A percentile compares a stretch with the other conserved stretches of the same genome.
phyloP scores from a whole-genome alignment of 2,888 invertebrate species.

The Rhorus exstirpatorius region DNA sequence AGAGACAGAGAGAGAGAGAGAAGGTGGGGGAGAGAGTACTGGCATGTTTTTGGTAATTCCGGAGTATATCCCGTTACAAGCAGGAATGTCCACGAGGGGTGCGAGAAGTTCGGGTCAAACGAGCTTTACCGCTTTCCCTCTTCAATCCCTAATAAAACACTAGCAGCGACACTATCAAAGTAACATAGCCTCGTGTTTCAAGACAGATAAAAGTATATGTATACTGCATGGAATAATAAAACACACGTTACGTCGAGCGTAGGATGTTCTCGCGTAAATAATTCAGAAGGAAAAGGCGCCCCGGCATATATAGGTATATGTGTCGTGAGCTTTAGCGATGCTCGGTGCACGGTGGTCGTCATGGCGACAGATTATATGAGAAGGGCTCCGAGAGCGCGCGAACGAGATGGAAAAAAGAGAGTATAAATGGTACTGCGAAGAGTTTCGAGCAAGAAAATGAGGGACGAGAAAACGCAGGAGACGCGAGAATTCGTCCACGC shows the following conservation, averaged over 20 bases:
- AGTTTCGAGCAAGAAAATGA: slow-evolving; percentile 44
- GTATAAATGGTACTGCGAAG: slow-evolving; percentile 21
- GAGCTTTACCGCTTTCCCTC: slow-evolving; percentile 31
- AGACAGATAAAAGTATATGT: background rate
- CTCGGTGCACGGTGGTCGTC: slow-evolving; percentile 72
- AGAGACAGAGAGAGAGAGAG: background rate
- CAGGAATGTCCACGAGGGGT: slow-evolving; percentile 35
- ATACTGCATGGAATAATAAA: background rate
- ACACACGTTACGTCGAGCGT: background rate
- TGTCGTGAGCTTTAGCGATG: slow-evolving; percentile 36
- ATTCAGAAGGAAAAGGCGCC: slow-evolving; percentile 81
- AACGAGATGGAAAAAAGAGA: slow-evolving; percentile 36
- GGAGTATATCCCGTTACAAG: slow-evolving; percentile 13
- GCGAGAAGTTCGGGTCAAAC: slow-evolving; percentile 65
- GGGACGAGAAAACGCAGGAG: slow-evolving; percentile 29
- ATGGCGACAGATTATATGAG: slow-evolving; percentile 82
- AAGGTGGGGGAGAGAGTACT: slow-evolving; percentile 11
- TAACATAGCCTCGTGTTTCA: slow-evolving; percentile 10
- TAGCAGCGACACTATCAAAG: slow-evolving; percentile 30
- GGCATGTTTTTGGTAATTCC: slow-evolving; percentile 44
- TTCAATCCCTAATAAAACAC: slow-evolving; percentile 28
- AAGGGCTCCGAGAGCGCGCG: slow-evolving; percentile 47
- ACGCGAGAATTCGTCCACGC: background rate
- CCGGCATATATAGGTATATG: slow-evolving; percentile 56
- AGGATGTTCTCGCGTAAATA: slow-evolving; percentile 77